Conservation (phyloP, 2,888 invertebrate species). For the Bombylius major region DNA sequence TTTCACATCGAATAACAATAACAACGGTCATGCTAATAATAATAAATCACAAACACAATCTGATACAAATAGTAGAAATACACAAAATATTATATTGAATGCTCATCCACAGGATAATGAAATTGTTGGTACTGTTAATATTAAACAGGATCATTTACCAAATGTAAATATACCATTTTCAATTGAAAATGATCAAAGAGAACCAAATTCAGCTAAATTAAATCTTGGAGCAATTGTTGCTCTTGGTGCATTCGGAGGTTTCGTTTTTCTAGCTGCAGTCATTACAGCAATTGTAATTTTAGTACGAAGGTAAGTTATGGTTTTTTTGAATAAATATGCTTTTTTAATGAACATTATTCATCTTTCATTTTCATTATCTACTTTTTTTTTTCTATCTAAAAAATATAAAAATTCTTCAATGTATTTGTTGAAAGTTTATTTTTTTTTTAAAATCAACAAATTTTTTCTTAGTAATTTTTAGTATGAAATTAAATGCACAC, state of each 20-base stretch:
- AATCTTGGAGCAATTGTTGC: slow-evolving; percentile 82
- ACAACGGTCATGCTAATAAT: slow-evolving; percentile 25
- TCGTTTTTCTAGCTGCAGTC: slow-evolving; percentile 78
- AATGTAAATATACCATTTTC: slow-evolving; percentile 55
- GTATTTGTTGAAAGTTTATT: no score
- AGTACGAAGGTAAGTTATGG: slow-evolving; percentile 60
- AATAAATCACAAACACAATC: slow-evolving; percentile 20
- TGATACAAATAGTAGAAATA: slow-evolving; percentile 25
- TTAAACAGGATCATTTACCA: slow-evolving; percentile 50
- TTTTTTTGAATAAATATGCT: no score
- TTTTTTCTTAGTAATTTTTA: no score
- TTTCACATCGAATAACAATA: slow-evolving; percentile 20
- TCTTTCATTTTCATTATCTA: not conserved
- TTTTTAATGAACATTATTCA: slow-evolving; percentile 4
- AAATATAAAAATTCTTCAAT: no score
- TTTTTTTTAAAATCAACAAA: no score
- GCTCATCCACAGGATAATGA: slow-evolving; percentile 75
- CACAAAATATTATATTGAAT: slow-evolving; percentile 44
- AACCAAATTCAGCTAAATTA: slow-evolving; percentile 46
- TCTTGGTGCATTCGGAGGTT: slow-evolving; percentile 79
- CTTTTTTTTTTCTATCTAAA: not conserved
- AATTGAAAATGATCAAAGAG: slow-evolving; percentile 44
- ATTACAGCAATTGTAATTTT: slow-evolving; percentile 80
- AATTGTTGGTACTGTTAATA: slow-evolving; percentile 41
- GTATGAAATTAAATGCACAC: no score